A percentile compares a stretch with the other conserved stretches of the same genome.
phyloP scores from a whole-genome alignment of 2,888 invertebrate genomes.

The Tipula confusa region DNA sequence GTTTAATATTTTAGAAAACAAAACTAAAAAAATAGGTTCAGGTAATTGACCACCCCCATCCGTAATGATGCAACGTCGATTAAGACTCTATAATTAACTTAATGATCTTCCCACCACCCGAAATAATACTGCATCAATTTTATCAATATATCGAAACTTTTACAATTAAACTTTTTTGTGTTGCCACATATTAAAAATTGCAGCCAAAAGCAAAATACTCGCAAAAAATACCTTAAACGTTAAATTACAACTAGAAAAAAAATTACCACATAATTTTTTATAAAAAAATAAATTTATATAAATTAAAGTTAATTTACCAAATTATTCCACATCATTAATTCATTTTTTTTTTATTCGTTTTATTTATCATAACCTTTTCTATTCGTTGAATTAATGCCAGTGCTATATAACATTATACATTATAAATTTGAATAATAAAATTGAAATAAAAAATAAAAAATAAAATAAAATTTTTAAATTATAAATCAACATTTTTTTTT shows the following conservation, averaged over 20 bases:
- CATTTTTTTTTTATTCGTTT: background rate
- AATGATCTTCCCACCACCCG: too few relatives aligned
- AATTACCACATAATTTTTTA: background rate
- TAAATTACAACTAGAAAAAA: background rate
- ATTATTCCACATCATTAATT: conserved; percentile 25
- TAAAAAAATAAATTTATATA: background rate
- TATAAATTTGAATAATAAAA: conserved; percentile 20
- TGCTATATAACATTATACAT: conserved; percentile 8
- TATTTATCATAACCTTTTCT: background rate
- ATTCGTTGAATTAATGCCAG: conserved; percentile 12
- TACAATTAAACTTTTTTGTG: too few relatives aligned
- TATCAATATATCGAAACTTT: too few relatives aligned
- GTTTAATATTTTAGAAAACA: too few relatives aligned
- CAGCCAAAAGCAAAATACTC: background rate
- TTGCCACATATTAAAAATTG: background rate
- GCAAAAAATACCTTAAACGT: background rate
- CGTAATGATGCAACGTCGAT: too few relatives aligned
- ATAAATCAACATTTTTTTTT: conserved; percentile 12
- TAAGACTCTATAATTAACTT: too few relatives aligned
- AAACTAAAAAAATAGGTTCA: too few relatives aligned
- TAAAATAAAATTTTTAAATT: background rate
- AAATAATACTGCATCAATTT: too few relatives aligned
- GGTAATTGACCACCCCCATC: too few relatives aligned
- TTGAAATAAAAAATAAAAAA: background rate
- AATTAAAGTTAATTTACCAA: conserved; percentile 25